Evolutionary conservation across 1,140 invertebrate species (phyloP).

Genomic region (Drosophila aff.): DNA sequence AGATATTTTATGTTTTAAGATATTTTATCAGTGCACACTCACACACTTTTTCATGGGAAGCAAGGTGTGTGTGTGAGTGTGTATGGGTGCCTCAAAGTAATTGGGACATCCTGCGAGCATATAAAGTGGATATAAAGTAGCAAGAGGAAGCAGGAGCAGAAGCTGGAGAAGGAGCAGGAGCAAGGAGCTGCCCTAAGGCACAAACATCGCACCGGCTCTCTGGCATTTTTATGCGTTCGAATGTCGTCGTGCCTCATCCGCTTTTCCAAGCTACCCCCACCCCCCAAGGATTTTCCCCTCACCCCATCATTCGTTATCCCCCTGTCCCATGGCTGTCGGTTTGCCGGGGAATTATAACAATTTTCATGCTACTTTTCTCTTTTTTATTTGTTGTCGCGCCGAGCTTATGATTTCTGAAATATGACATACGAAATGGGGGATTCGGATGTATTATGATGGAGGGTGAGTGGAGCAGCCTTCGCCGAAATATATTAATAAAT

Average conservation of each 20-base stretch:
- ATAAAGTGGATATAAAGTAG: slow-evolving; percentile 84
- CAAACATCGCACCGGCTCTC: slow-evolving; percentile 60
- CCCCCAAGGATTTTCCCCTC: background rate
- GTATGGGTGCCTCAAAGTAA: slow-evolving; percentile 71
- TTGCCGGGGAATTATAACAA: slow-evolving; percentile 77
- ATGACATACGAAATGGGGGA: slow-evolving; percentile 60
- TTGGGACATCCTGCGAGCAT: slow-evolving; percentile 83
- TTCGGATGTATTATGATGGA: slow-evolving; percentile 24
- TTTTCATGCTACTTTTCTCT: slow-evolving; percentile 79
- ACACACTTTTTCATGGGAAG: background rate
- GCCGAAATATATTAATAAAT: slow-evolving; percentile 78
- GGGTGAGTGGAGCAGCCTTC: slow-evolving; percentile 55
- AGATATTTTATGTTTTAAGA: background rate
- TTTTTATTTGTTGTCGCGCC: slow-evolving; percentile 78
- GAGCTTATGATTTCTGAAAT: slow-evolving; percentile 84
- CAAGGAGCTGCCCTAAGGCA: slow-evolving; percentile 73
- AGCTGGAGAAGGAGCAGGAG: slow-evolving; percentile 25
- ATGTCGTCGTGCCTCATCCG: slow-evolving; percentile 80
- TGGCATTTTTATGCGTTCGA: slow-evolving; percentile 81
- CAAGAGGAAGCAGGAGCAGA: slow-evolving; percentile 55
- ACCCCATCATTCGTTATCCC: slow-evolving; percentile 4
- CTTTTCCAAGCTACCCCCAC: slow-evolving; percentile 2
- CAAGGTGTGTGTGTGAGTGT: slow-evolving; percentile 32
- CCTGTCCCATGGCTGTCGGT: slow-evolving; percentile 39
- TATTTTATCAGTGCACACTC: slow-evolving; percentile 20